Base-by-base conservation (phyloP, 2,797 vertebrate genomes). In the Hylomyscus alleni region DNA sequence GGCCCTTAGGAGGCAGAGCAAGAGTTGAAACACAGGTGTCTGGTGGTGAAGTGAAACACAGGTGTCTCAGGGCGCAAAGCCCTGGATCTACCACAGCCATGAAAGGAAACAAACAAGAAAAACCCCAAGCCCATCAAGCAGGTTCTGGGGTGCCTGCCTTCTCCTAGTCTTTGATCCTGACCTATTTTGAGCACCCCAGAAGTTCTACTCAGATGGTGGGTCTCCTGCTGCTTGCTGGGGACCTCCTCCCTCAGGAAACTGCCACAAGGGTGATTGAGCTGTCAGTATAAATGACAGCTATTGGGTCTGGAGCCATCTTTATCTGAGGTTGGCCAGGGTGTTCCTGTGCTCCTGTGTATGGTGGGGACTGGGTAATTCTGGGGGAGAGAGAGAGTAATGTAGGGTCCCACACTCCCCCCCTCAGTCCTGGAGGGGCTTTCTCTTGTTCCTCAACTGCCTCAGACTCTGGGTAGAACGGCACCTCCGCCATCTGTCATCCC, bases 401-500 rank as follows among this genome's bases (percentile, higher is more conserved):
- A 34, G 76, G 73, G 65, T 47, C 67, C 47, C 75, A 40, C 54
- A 65, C 69, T 7, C 47, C 50, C n/a, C 47, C 80, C 44, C n/a
- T n/a, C 15, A 44, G 29, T 52, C 84, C 72, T 0, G 29, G 40
- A 62, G 24, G 24, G 14, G 81, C 92, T 87, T 40, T 75, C 90
- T 83, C 69, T 47, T 91, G 56, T 60, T 89, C 92, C 62, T 87
- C 83, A 62, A 76, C 62, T 44, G 91, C 82, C 24, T 67, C 73
- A 86, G 92, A 52, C 92, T 75, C 76, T 10, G 50, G 87, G 76
- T 83, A 86, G 92, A 96, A 95, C 9, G 73, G 90, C 91, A 86
- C 89, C 85, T 76, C 90, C 2, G 0, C 97, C 97, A 96, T 96
- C 96, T 97, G 95, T 75, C 34, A 0, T 13, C 93, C 93, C 82